phyloP scores from a whole-genome alignment of 2,113 vertebrate genomes.

The Aspidoscelis tigris region DNA sequence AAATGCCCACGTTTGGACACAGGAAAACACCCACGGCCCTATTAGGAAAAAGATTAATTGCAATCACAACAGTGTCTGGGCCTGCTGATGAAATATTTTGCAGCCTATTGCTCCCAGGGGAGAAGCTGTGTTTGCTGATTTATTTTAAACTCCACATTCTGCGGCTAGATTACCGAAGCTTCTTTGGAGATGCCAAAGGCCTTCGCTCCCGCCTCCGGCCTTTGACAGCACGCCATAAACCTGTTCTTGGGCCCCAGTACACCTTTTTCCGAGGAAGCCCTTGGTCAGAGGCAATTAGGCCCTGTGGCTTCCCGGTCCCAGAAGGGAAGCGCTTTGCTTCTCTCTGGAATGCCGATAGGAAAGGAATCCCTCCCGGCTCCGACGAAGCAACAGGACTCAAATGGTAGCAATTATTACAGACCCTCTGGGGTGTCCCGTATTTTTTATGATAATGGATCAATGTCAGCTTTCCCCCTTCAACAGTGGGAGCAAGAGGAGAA shows the following conservation, averaged over 20 bases:
- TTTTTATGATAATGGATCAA: slow-evolving; percentile 56
- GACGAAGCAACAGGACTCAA: slow-evolving; percentile 37
- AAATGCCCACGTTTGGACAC: background rate
- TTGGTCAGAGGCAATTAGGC: slow-evolving; percentile 57
- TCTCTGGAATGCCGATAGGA: slow-evolving; percentile 37
- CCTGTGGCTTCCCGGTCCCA: slow-evolving; percentile 26
- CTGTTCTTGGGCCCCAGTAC: slow-evolving; percentile 49
- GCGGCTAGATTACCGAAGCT: slow-evolving; percentile 42
- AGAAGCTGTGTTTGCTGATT: slow-evolving; percentile 60
- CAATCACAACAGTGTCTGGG: slow-evolving; percentile 60
- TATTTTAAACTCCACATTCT: slow-evolving; percentile 65
- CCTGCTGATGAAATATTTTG: slow-evolving; percentile 70
- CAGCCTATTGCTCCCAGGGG: slow-evolving; percentile 62
- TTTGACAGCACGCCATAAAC: slow-evolving; percentile 65
- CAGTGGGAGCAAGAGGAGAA: background rate
- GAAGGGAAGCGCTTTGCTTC: background rate
- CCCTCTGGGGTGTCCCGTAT: slow-evolving; percentile 41
- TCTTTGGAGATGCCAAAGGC: slow-evolving; percentile 56
- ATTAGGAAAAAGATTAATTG: slow-evolving; percentile 68
- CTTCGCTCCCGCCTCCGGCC: slow-evolving; percentile 40
- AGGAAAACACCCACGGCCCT: slow-evolving; percentile 32
- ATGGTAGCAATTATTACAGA: slow-evolving; percentile 61
- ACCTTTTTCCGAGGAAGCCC: slow-evolving; percentile 55
- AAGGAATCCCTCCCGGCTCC: slow-evolving; percentile 57
- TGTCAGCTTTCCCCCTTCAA: slow-evolving; percentile 45